phyloP scores from a whole-genome alignment of 1,140 invertebrate genomes.

The Arctopsyche grandis region DNA sequence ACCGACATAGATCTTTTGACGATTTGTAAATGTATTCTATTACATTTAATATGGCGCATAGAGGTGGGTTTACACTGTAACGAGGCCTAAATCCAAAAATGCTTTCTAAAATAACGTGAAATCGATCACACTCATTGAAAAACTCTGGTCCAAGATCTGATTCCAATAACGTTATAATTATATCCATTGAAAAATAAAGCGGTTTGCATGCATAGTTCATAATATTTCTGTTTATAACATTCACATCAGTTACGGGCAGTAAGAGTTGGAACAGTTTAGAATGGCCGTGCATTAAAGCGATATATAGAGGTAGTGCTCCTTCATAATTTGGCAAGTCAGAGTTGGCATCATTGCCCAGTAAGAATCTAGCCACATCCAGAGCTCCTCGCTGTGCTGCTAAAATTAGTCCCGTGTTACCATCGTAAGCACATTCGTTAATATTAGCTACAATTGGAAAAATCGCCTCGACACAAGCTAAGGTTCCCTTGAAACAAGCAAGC shows the following conservation, averaged over 20 bases:
- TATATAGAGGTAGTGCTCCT: conserved; percentile 59
- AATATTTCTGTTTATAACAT: conserved; percentile 59
- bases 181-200: conserved; percentile 62
- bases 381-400: conserved; percentile 58
- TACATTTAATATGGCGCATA: conserved; percentile 62
- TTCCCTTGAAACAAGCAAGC: conserved; percentile 65
- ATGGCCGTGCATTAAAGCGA: conserved; percentile 58
- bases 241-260: conserved; percentile 57
- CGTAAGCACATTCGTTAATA: conserved; percentile 59
- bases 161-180: conserved; percentile 59
- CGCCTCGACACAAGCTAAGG: conserved; percentile 57
- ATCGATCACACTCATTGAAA: conserved; percentile 60
- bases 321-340: conserved; percentile 58
- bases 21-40: conserved; percentile 63
- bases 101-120: conserved; percentile 58
- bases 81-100: conserved; percentile 57
- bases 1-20: conserved; percentile 59
- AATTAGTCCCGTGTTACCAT: conserved; percentile 61
- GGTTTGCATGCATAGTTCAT: conserved; percentile 62
- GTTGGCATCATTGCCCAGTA: conserved; percentile 61
- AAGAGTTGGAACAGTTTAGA: conserved; percentile 59
- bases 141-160: conserved; percentile 61
- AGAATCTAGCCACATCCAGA: conserved; percentile 59
- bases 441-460: conserved; percentile 60
- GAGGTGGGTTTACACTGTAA: conserved; percentile 59